Base-by-base conservation (phyloP, 2,888 invertebrate species). In the Zaprionus lineosus region DNA sequence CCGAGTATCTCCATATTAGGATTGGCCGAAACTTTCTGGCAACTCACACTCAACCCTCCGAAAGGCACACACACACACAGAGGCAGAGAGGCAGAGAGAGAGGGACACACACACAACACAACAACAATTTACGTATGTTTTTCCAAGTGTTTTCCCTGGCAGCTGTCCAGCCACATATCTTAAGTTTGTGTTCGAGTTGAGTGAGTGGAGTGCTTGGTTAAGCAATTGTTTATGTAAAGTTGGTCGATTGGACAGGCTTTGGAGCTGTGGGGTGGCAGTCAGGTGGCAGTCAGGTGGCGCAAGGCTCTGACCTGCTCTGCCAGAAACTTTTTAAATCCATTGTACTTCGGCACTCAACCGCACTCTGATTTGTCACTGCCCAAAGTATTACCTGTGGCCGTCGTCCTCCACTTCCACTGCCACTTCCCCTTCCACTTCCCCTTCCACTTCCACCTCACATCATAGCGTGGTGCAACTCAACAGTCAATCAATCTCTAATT, bases 171-270 rank as follows among this genome's bases (percentile, higher is more conserved):
- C 47, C 37, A 37, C 33, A 47, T 47, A 36, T 31, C 43, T 31
- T 37, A 55, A 81, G 65, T 60, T 65, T 19, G 40, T 58, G 44
- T 59, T 44, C 36, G 26, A 36, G 46, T 33, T 34, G 33, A 43
- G 18, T 43, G 15, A 59, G 51, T 29, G 5, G 34, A 65, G 82
- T 77, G 82, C 76, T 69, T 82, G 74, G 74, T 77, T 77, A 77
- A 74, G 82, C 74, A 81, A 74, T 74, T 74, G 82, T 74, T 77
- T 81, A 74, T 82, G 78, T 69, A 69, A 77, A 77, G 69, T 77
- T 73, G 55, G 31, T 34, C 46, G 46, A 58, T 70, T 55, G 31
- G 29, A 14, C 50, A 40, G n/a, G n/a, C 37, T 31, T 28, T 26
- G 18, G 18, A 47, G 41, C 37, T 39, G 62, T 40, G 31, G 43